Percentiles rank a stretch among this genome's conserved stretches.
Conservation (phyloP, 2,113 vertebrate genomes). For the Potamarius usumacintae region DNA sequence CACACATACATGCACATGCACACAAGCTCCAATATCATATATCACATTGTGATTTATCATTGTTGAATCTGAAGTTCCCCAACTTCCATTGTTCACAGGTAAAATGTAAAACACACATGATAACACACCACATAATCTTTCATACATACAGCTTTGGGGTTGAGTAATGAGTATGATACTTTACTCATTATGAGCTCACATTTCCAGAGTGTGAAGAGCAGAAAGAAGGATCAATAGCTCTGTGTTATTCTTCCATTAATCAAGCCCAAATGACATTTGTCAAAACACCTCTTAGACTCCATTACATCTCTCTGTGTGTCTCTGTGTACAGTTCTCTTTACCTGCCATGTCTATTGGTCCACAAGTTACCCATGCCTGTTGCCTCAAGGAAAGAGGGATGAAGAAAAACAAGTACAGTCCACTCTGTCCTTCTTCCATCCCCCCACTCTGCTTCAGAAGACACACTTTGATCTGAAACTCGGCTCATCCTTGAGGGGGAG, state of each 20-base stretch:
- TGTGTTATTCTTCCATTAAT: constrained; percentile 70
- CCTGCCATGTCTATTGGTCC: not conserved
- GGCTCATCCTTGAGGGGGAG: constrained; percentile 68
- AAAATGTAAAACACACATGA: not conserved
- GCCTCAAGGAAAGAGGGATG: constrained; percentile 64
- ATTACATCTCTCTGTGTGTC: constrained; percentile 15
- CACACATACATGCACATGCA: not conserved
- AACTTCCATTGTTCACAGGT: not conserved
- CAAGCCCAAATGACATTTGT: constrained; percentile 72
- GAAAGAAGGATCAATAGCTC: constrained; percentile 56
- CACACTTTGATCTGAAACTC: constrained; percentile 76
- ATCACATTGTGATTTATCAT: not conserved
- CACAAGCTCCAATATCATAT: too few species aligned
- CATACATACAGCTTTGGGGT: not conserved
- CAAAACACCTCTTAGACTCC: constrained; percentile 63
- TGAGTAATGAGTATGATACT: constrained; percentile 26
- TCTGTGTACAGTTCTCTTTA: not conserved
- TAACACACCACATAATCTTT: not conserved
- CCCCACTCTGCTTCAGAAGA: constrained; percentile 67
- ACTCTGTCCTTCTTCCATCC: constrained; percentile 64
- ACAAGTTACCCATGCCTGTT: constrained; percentile 66
- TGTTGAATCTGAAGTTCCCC: not conserved
- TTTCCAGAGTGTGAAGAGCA: constrained; percentile 32
- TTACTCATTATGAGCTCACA: constrained; percentile 23
- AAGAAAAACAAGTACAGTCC: constrained; percentile 54